Conservation (phyloP, 2,888 invertebrate genomes). For the Ferrisia virgata region DNA sequence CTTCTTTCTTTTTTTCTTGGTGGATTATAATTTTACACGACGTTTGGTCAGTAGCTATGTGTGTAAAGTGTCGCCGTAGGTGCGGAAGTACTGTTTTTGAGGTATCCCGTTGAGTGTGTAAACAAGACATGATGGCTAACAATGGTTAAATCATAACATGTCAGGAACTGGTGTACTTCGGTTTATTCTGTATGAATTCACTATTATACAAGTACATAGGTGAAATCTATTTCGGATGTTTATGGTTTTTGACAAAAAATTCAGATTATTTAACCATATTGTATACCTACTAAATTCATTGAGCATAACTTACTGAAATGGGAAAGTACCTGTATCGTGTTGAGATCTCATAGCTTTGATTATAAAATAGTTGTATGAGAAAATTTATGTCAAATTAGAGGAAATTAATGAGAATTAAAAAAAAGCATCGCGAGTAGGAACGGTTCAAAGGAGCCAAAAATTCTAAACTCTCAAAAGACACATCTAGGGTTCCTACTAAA, state of each 20-base stretch:
- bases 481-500: too few relatives aligned
- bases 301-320: too few relatives aligned
- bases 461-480: too few relatives aligned
- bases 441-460: too few relatives aligned
- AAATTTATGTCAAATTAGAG: too few relatives aligned
- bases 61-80: not conserved
- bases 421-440: too few relatives aligned
- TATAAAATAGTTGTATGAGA: too few relatives aligned
- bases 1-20: too few relatives aligned
- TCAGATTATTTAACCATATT: not conserved
- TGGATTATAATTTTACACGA: not conserved
- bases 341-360: too few relatives aligned
- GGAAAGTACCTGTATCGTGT: too few relatives aligned
- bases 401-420: too few relatives aligned
- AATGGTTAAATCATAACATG: not conserved
- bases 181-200: not conserved
- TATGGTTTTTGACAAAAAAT: not conserved
- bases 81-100: not conserved
- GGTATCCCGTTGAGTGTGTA: not conserved
- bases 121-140: not conserved
- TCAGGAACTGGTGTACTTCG: not conserved
- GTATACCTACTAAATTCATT: not conserved
- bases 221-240: not conserved
- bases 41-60: not conserved
- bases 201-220: too few relatives aligned